A percentile compares a stretch with the other conserved stretches of the same genome.
Evolutionary conservation across 2,113 vertebrate species (phyloP).

Genomic region (Corynorhinus townsendii): DNA sequence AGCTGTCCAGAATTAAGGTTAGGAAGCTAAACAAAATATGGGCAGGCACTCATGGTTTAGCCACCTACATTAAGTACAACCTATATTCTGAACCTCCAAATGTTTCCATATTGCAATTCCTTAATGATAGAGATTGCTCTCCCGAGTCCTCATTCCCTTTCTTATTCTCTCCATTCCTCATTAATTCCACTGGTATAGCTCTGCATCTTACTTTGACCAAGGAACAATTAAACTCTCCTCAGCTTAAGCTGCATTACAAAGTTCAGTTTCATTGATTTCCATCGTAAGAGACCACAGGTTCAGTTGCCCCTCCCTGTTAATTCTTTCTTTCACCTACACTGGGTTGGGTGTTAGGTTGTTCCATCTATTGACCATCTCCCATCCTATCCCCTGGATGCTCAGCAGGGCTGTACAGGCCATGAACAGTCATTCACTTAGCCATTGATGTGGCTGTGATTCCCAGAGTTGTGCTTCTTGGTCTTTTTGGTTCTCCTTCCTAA

Average conservation of each 20-base stretch:
- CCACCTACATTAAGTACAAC: neutral
- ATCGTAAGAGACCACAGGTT: neutral
- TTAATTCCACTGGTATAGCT: neutral
- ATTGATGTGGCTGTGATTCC: neutral
- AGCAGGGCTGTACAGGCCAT: too few species aligned
- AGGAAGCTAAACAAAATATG: neutral
- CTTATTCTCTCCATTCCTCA: neutral
- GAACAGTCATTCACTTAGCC: neutral
- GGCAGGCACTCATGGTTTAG: neutral
- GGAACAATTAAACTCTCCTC: neutral
- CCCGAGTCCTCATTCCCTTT: neutral
- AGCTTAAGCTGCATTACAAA: neutral
- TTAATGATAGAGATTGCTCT: neutral
- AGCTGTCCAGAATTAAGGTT: neutral
- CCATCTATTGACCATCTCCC: fast-evolving
- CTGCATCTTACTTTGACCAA: neutral
- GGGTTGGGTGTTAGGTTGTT: neutral
- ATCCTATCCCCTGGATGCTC: neutral
- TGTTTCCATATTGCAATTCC: neutral
- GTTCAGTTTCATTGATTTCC: neutral
- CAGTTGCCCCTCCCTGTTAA: neutral
- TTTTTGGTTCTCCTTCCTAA: neutral
- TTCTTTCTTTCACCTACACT: neutral
- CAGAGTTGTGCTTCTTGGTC: neutral
- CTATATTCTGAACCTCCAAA: neutral